Base-by-base conservation (phyloP, 2,113 vertebrate species). In the Scolopax mira region DNA sequence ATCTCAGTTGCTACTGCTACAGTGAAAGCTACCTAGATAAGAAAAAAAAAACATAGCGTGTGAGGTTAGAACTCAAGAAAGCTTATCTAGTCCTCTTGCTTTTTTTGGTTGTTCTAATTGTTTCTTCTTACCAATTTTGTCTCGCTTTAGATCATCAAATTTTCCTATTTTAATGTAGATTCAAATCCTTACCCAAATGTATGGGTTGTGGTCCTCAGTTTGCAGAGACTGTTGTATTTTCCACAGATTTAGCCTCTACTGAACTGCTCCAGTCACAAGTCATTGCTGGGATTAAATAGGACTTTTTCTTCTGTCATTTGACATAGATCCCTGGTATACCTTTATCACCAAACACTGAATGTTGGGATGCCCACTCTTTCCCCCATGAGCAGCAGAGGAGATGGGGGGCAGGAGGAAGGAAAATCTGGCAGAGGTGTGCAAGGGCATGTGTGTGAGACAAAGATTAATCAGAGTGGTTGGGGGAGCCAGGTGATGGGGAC, bases 341-440 rank as follows among this genome's bases (percentile, higher is more conserved):
- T 49, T 62, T 79, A 13, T 55, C 31, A 46, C 30, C 27, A 17
- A 57, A 39, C 14, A 18, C 37, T 24, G 39, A 48, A 60, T 9
- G 19, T 79, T 1, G 0, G 0, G 10, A 22, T 48, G 19, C 33
- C 57, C 16, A 10, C 30, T 66, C n/a, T 52, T 85, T 1, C 16
- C 46, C 9, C 23, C 27, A 9, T 0, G 2, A 80, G n/a, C 44
- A 80, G 24, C 37, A 46, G 55, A 39, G 60, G 25, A 67, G 30
- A 13, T 18, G 24, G 9, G 7, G 14, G 22, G 44, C 17, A 16
- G 44, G 17, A 7, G 44, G 8, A 58, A 54, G 42, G 44, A 64
- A 52, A 62, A 49, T 70, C 44, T 65, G 27, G 37, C 48, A 82
- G 71, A 58, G 64, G 10, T 46, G 25, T 3, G 0, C 21, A 33